Evolutionary conservation across 2,113 vertebrate genomes (phyloP).

Genomic region (Aldabrachelys gigantea): DNA sequence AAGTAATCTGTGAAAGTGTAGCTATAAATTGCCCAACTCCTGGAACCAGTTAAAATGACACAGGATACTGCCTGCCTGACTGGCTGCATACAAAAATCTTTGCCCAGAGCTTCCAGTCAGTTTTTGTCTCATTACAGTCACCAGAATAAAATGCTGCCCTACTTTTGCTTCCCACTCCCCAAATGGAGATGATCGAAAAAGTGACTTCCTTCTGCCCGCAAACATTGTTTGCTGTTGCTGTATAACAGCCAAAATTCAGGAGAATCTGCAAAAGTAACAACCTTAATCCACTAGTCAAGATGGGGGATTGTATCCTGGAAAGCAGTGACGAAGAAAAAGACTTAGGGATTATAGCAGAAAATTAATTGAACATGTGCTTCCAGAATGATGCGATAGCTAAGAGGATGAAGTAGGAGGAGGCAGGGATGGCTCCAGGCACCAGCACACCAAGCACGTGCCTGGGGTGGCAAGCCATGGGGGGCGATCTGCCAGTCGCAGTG

Average conservation of each 20-base stretch:
- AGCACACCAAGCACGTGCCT: too few species aligned
- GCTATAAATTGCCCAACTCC: neutral
- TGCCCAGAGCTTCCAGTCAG: neutral
- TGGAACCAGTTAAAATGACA: neutral
- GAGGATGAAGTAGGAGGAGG: neutral
- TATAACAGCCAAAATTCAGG: neutral
- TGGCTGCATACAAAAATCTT: neutral
- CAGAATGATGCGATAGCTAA: neutral
- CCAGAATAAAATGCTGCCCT: neutral
- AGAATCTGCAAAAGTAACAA: neutral
- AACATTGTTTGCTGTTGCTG: neutral
- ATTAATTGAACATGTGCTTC: neutral
- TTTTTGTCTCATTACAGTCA: neutral
- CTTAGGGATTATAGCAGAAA: too few species aligned
- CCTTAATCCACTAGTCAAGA: neutral
- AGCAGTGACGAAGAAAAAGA: neutral
- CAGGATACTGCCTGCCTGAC: neutral
- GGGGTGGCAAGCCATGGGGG: too few species aligned
- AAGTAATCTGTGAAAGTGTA: neutral
- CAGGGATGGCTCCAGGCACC: too few species aligned
- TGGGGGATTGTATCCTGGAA: neutral
- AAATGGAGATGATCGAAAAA: neutral
- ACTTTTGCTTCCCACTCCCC: neutral
- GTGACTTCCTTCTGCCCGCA: accelerated
- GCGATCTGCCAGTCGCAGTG: too few species aligned